Evolutionary conservation across 2,113 vertebrate species (phyloP).

Genomic region (Hypanus sabinus): DNA sequence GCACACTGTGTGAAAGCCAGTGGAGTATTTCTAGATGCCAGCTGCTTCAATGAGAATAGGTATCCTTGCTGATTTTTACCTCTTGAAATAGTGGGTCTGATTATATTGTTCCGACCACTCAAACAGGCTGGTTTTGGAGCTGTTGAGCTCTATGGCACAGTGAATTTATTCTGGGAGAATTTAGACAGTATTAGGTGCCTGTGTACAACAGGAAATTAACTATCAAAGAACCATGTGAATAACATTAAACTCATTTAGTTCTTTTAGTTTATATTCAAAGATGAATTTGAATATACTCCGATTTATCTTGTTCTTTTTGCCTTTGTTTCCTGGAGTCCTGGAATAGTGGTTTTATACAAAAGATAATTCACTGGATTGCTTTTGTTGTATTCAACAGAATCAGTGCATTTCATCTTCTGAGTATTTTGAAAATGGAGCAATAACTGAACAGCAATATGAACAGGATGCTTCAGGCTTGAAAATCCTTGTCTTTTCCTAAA

Average conservation of each 20-base stretch:
- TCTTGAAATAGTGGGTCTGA: not conserved
- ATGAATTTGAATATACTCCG: not conserved
- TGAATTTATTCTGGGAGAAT: not conserved
- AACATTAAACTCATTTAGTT: slow-evolving; percentile 12
- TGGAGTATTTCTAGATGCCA: not conserved
- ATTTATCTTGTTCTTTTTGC: not conserved
- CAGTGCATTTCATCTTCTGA: not conserved
- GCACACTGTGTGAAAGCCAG: not conserved
- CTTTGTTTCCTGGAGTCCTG: not conserved
- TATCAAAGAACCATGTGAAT: not conserved
- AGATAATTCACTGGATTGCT: not conserved
- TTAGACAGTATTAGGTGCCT: not conserved
- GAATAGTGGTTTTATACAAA: not conserved
- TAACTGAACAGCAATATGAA: not conserved
- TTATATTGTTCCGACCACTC: not conserved
- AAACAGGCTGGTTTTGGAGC: not conserved
- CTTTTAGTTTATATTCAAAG: not conserved
- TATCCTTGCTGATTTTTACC: not conserved
- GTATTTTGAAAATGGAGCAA: not conserved
- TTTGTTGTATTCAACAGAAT: not conserved
- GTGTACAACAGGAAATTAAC: not conserved
- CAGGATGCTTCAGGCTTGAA: not conserved
- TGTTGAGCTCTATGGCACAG: not conserved
- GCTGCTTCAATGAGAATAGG: not conserved
- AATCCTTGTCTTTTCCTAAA: not conserved